Base-by-base conservation (phyloP, 2,888 invertebrate species). In the Yponomeuta sedellus region DNA sequence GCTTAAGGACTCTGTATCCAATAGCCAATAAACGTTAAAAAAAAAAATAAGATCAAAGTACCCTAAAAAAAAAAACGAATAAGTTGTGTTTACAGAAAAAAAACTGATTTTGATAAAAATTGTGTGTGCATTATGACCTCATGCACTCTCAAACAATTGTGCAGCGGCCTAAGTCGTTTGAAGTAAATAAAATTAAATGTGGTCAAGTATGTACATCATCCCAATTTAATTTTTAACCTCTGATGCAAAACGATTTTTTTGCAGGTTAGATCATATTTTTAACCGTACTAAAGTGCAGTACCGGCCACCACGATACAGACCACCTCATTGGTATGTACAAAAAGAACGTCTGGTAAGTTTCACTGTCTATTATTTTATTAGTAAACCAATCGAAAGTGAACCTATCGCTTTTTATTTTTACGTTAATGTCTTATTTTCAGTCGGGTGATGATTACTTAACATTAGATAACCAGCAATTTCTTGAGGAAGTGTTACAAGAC, bases 401-500 rank as follows among this genome's bases (percentile, higher is more conserved):
- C 34, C 28, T 28, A 28, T 28, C 28, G 3, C 28, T 2, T 28
- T 28, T 28, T 28, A 28, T 4, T 0, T 34, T 34, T 8, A 52
- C 16, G 12, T 52, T 52, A n/a, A 5, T 52, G 8, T 16, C 1
- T 52, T 52, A 5, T 12, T 16, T 52, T 5, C 44, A 96, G 95
- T 78, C 89, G 70, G 91, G 92, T 71, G 93, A 95, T 72, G 96
- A 97, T 72, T 83, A 92, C 66, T 77, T 98, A 20, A 97, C 97
- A 0, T 74, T 85, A 66, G 96, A 97, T 74, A 98, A 98, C 81
- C 89, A 92, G 78, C 92, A 93, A 64, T 98, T 98, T 82, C 80
- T 98, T 19, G 93, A 95, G 76, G 96, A 98, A 92, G 90, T 96
- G 0, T 87, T 96, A 39, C 92, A 94, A 72, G 94, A 96, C 59